Evolutionary conservation across 1,140 invertebrate species (phyloP), one percentile per base, ranked within the genome.

Genomic region (Cydia pomonella): DNA sequence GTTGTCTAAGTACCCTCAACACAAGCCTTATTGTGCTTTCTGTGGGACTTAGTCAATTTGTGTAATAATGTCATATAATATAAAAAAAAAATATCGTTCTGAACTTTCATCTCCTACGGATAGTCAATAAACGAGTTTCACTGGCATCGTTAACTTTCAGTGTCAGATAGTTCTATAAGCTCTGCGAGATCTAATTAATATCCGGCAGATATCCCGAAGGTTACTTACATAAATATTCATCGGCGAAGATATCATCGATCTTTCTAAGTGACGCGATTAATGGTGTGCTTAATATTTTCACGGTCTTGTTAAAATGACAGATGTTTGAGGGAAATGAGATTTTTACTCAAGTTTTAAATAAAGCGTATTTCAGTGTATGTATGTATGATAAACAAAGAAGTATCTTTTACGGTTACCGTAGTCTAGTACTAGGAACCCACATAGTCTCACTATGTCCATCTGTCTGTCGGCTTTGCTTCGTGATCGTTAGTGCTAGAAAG

Each of bases 151-250:
- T 59, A 3, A 18, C n/a, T 23, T 59, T 59, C 9, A 23, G 50
- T 18, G 7, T 18, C 18, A 59, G 53, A 59, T 59, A 59, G 18
- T 23, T 59, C 21, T 23, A 1, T 12, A 12, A 59, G 53, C 53
- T 59, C 53, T 10, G 7, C 2, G 21, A n/a, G 53, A 18, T 59
- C 53, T 78, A 82, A 83, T 85, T 85, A 85, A 81, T 83, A 83
- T 80, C 73, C 72, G 53, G 44, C 27, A 73, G 41, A 76, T 79
- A 74, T 76, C 76, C 73, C 75, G 76, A 82, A 82, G 82, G 78
- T 80, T 79, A 72, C 25, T 73, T 53, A 74, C 50, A 79, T 84
- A 80, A 84, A 85, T 84, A 85, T 83, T 74, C 76, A 77, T 72
- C 16, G 76, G 9, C 0, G 21, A 9, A 21, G n/a, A 59, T 59